Evolutionary conservation across 2,888 invertebrate species (phyloP), one percentile per base, ranked within the genome.

Genomic region (Chorisops tibialis): DNA sequence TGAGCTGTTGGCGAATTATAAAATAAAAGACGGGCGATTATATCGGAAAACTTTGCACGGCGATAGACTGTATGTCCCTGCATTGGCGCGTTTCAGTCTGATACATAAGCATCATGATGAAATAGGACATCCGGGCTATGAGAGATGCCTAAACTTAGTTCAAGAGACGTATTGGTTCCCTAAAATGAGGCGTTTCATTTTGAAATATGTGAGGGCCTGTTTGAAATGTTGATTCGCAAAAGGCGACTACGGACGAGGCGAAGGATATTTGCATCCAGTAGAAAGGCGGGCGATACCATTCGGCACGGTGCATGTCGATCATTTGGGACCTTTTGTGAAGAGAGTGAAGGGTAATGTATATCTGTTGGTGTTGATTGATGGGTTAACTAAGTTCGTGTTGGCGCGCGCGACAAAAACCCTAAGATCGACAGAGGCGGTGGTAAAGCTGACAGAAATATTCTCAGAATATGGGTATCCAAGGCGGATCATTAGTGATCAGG

Each of bases 321-420:
- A 63, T 50, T 41, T 65, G 5, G 61, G 52, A 6, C 58, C 56
- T 14, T 61, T 62, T 19, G 38, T 45, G 35, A 58, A 45, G 14
- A 43, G 39, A 18, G 18, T 19, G 18, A 35, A n/a, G n/a, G 65
- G 58, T 14, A 35, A 48, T 16, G 41, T 51, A 22, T 41, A 62
- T 54, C 19, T 64, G 38, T 7, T 62, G 37, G 47, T 50, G n/a
- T 6, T 62, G 4, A 60, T 63, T 3, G 51, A 65, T 24, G 62
- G 59, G 21, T 65, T 65, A 37, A 60, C 56, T 11, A 65, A 65
- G 24, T 58, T 50, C 37, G 51, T 59, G 1, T 18, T 22, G n/a
- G 18, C 43, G 38, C 35, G 24, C 16, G 43, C 51, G 4, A 45
- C 47, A 1, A 49, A 22, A 1, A 37, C 38, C 11, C 7, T 47